Conservation (phyloP, 2,888 invertebrate species). For the Lapara coniferarum region DNA sequence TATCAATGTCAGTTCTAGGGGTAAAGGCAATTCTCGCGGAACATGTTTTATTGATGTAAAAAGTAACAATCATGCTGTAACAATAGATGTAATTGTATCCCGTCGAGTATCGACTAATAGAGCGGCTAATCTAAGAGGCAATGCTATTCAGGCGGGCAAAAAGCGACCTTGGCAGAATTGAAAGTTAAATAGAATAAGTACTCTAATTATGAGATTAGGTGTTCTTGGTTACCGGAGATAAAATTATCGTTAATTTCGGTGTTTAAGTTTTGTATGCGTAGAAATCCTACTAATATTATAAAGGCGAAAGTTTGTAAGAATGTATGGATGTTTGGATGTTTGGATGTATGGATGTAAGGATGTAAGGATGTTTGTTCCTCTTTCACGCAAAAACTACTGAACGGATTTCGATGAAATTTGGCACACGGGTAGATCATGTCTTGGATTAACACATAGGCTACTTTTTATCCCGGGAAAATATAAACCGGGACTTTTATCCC, state of each 20-base stretch:
- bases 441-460: too few relatives aligned
- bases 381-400: too few relatives aligned
- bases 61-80: conserved; percentile 6
- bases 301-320: too few relatives aligned
- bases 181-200: conserved; percentile 29
- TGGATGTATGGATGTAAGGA: too few relatives aligned
- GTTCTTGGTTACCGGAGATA: neutral
- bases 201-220: conserved; percentile 3
- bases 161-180: conserved; percentile 31
- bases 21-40: conserved; percentile 24
- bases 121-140: conserved; percentile 8
- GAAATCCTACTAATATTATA: neutral
- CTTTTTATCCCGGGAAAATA: too few relatives aligned
- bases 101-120: conserved; percentile 14
- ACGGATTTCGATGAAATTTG: too few relatives aligned
- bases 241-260: neutral
- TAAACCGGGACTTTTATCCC: too few relatives aligned
- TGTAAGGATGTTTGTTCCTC: too few relatives aligned
- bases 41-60: conserved; percentile 25
- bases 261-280: neutral
- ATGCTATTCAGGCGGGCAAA: conserved; percentile 23
- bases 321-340: too few relatives aligned
- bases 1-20: neutral
- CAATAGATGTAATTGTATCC: conserved; percentile 20
- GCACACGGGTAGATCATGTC: too few relatives aligned